Conservation (phyloP, 1,140 invertebrate species). For the Nylanderia fulva region DNA sequence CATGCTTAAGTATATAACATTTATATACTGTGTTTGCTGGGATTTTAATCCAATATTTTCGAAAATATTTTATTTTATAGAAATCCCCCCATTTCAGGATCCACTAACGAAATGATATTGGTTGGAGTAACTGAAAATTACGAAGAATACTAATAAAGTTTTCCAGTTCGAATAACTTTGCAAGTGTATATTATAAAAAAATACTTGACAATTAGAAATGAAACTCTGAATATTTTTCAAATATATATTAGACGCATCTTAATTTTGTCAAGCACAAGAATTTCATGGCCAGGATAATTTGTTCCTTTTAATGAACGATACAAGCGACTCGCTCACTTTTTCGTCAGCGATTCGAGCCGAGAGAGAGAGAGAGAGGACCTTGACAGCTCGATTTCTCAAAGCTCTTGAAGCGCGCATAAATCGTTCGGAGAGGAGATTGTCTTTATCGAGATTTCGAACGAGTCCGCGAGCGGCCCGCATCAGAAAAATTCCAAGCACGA, state of each 20-base stretch:
- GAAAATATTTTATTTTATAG: too few species aligned
- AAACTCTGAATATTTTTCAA: neutral
- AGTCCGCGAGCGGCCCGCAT: neutral
- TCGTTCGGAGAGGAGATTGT: neutral
- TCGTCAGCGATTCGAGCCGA: neutral
- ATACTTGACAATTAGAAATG: neutral
- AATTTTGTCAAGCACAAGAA: neutral
- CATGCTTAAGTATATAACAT: too few species aligned
- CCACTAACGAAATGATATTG: too few species aligned
- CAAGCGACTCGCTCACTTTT: neutral
- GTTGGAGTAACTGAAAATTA: too few species aligned
- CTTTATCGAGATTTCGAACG: conserved; percentile 48
- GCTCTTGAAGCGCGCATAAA: neutral
- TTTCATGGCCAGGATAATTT: neutral
- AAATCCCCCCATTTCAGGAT: too few species aligned
- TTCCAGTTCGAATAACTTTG: too few species aligned
- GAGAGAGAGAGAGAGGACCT: too few species aligned
- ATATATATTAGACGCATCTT: neutral
- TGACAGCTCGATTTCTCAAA: neutral
- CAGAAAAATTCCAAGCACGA: conserved; percentile 19
- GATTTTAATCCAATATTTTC: too few species aligned
- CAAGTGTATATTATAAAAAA: neutral
- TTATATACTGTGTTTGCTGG: too few species aligned
- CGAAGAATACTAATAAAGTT: too few species aligned
- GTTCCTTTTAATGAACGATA: neutral